Percentiles rank a stretch among this genome's conserved stretches.
These are phyloP conservation scores for Aleiodes testaceus DNA, from an alignment of 2,888 invertebrate genomes.

Conservation along the genomic window DNA sequence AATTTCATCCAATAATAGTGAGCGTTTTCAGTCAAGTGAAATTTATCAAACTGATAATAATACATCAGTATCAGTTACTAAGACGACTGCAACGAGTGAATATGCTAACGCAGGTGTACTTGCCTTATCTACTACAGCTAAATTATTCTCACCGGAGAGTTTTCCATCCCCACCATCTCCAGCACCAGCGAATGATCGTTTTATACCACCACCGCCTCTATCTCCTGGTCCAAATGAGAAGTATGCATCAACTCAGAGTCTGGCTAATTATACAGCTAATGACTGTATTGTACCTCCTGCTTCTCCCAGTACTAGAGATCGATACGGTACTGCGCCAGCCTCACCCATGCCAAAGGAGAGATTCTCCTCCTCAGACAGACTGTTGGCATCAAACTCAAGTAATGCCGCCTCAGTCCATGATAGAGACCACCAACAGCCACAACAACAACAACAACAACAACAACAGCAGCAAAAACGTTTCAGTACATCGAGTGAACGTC, in stretches of 20 bases:
- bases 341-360: constrained; percentile 61
- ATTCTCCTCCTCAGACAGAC: constrained; percentile 75
- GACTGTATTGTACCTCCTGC: constrained; percentile 63
- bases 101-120: constrained; percentile 54
- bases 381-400: constrained; percentile 74
- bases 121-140: constrained; percentile 44
- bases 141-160: constrained; percentile 75
- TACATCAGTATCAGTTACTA: constrained; percentile 43
- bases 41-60: constrained; percentile 47
- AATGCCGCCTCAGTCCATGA: constrained; percentile 65
- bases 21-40: constrained; percentile 53
- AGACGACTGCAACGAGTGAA: constrained; percentile 47
- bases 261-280: constrained; percentile 64
- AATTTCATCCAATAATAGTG: constrained; percentile 52
- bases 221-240: constrained; percentile 76
- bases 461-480: constrained; percentile 57
- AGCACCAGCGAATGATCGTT: constrained; percentile 75
- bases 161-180: constrained; percentile 76
- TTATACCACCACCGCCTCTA: constrained; percentile 79
- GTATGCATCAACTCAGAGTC: constrained; percentile 67
- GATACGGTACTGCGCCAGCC: constrained; percentile 62
- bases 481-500: constrained; percentile 58
- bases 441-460: constrained; percentile 58
- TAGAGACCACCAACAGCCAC: constrained; percentile 55
- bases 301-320: constrained; percentile 63